phyloP scores from a whole-genome alignment of 2,113 vertebrate species.

The Megalops atlanticus region DNA sequence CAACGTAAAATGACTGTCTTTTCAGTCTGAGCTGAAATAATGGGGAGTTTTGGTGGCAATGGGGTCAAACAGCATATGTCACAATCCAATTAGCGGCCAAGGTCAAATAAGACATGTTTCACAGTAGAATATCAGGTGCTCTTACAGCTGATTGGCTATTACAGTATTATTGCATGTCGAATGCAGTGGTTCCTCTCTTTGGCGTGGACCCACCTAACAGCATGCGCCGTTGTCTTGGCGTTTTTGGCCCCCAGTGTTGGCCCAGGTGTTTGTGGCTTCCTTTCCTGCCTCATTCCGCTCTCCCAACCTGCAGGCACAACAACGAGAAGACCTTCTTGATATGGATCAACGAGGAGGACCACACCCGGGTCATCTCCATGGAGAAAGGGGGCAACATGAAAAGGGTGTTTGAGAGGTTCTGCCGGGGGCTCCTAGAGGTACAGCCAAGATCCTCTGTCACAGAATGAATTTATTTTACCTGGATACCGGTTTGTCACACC shows the following conservation, averaged over 20 bases:
- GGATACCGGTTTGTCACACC: not conserved
- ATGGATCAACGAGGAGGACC: conserved; percentile 94
- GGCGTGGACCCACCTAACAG: too few species aligned
- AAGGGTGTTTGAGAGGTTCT: conserved; percentile 90
- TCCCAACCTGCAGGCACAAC: conserved; percentile 78
- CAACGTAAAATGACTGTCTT: too few species aligned
- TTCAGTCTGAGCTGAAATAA: too few species aligned
- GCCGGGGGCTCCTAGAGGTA: conserved; percentile 87
- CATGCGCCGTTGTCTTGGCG: too few species aligned
- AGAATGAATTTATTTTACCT: not conserved
- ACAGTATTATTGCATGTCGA: too few species aligned
- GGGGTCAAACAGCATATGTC: too few species aligned
- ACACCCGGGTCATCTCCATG: conserved; percentile 92
- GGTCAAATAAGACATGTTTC: too few species aligned
- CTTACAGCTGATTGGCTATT: too few species aligned
- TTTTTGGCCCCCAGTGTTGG: not conserved
- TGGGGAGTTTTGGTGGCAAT: too few species aligned
- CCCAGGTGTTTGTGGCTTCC: not conserved
- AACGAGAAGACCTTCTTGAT: conserved; percentile 89
- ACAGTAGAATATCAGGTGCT: too few species aligned
- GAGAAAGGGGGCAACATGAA: conserved; percentile 94
- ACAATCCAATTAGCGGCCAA: too few species aligned
- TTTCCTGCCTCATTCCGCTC: not conserved
- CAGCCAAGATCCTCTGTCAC: not conserved
- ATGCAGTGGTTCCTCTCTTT: too few species aligned